Evolutionary conservation across 2,888 invertebrate genomes (phyloP).

Genomic region (Hemithea aestivaria): DNA sequence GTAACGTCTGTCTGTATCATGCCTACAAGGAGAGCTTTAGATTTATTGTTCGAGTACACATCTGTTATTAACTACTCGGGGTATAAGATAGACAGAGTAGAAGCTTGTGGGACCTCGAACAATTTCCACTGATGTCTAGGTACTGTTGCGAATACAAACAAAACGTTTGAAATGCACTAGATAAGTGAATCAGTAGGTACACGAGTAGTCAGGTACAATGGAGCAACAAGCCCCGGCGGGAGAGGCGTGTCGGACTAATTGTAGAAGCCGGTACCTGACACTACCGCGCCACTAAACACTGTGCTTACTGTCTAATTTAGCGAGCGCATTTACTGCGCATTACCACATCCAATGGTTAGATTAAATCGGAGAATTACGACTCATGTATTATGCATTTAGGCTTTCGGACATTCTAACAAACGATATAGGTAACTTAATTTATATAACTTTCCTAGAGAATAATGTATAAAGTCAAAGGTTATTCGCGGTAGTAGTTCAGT

Average conservation of each 20-base stretch:
- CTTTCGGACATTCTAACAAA: no score
- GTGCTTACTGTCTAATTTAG: conserved; percentile 17
- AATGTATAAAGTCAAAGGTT: conserved; percentile 2
- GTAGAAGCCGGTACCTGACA: conserved; percentile 20
- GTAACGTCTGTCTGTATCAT: conserved; percentile 16
- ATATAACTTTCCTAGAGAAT: no score
- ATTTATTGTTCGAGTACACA: conserved; percentile 19
- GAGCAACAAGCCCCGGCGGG: conserved; percentile 21
- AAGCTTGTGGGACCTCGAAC: no score
- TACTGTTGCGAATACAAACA: no score
- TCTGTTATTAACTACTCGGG: neutral
- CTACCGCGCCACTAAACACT: conserved; percentile 12
- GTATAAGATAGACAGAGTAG: no score
- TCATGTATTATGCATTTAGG: no score
- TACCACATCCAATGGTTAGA: neutral
- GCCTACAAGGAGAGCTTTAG: conserved; percentile 20
- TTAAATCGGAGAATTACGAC: neutral
- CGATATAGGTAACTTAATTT: no score
- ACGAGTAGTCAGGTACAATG: neutral
- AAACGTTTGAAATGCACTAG: no score
- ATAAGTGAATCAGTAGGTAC: no score
- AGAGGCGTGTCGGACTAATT: conserved; percentile 23
- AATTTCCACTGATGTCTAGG: no score
- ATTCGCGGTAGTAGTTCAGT: conserved; percentile 4
- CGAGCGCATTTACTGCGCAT: conserved; percentile 2